Evolutionary conservation across 2,888 invertebrate genomes (phyloP).

Genomic region (Ophonus ardosiacus): DNA sequence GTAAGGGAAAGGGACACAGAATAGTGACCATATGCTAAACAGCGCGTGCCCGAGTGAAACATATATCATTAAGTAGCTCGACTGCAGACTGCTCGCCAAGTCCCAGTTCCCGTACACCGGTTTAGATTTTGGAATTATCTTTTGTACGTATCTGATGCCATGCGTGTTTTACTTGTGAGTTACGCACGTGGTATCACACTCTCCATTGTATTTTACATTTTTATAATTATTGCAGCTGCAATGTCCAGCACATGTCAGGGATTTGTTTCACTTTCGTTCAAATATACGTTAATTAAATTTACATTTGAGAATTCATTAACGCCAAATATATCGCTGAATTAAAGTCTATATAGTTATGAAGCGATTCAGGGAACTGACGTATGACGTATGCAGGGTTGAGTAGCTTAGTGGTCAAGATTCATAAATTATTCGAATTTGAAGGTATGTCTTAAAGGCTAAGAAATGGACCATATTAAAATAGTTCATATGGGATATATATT

Average conservation of each 20-base stretch:
- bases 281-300: not conserved
- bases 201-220: slow-evolving; percentile 55
- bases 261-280: not conserved
- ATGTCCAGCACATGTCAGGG: slow-evolving; percentile 9
- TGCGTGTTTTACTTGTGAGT: slow-evolving; percentile 30
- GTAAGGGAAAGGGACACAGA: not conserved
- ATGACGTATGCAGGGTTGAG: no score
- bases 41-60: slow-evolving; percentile 53
- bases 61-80: slow-evolving; percentile 51
- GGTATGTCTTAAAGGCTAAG: no score
- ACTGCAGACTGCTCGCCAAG: not conserved
- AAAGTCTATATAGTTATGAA: not conserved
- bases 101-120: slow-evolving; percentile 29
- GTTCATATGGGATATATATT: no score
- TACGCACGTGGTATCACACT: slow-evolving; percentile 32
- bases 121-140: slow-evolving; percentile 58
- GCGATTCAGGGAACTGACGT: no score
- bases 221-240: slow-evolving; percentile 54
- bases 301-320: not conserved
- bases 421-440: no score
- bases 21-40: slow-evolving; percentile 58
- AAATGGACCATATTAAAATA: no score
- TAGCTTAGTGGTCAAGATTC: no score
- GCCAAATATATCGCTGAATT: not conserved
- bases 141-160: slow-evolving; percentile 55